Base-by-base conservation (phyloP, 2,797 vertebrate species). In the Notamacropus eugenii region DNA sequence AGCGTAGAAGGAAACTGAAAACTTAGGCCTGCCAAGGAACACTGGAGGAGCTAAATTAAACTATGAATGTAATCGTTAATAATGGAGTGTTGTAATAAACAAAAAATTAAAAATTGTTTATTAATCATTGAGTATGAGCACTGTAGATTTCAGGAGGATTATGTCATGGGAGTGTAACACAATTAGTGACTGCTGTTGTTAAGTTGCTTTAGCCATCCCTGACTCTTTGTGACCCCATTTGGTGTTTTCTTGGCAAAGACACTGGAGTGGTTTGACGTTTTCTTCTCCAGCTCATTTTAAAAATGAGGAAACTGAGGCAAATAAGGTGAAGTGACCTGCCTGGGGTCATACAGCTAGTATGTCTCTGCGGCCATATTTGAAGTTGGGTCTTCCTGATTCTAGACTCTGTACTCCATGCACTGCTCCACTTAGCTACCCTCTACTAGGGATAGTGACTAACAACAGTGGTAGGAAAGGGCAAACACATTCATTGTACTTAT, bases 61-160 rank as follows among this genome's bases (percentile, higher is more conserved):
- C 46, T 82, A 27, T 56, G 2, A 90, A 16, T 93, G 12, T 90
- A 92, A 93, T 90, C 19, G 31, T 55, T 62, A 31, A 16, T 16
- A 46, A 55, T 27, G 57, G 28, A 28, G 24, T 56, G 22, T 24
- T 54, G 93, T 90, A 52, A 87, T 93, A 94, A 57, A 24, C 5
- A 40, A 29, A 46, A 96, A 96, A 96, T 96, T 74, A 95, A 95
- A 82, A 22, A 59, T 90, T 90, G 92, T 50, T 55, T 55, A 19
- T 31, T 28, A 58, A 93, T 55, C 27, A 90, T 58, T 92, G 14
- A 74, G 27, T 95, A 27, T 90, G 54, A 97, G 40, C 50, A 12
- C 46, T 91, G 54, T 50, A 19, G 74, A 34, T 93, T 94, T 95
- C 46, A 91, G 3, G 67, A 40, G 93, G 74, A 46, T 82, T 46